Evolutionary conservation across 2,888 invertebrate species (phyloP), one percentile per base, ranked within the genome.

Genomic region (Caenorhabditis imperialis): DNA sequence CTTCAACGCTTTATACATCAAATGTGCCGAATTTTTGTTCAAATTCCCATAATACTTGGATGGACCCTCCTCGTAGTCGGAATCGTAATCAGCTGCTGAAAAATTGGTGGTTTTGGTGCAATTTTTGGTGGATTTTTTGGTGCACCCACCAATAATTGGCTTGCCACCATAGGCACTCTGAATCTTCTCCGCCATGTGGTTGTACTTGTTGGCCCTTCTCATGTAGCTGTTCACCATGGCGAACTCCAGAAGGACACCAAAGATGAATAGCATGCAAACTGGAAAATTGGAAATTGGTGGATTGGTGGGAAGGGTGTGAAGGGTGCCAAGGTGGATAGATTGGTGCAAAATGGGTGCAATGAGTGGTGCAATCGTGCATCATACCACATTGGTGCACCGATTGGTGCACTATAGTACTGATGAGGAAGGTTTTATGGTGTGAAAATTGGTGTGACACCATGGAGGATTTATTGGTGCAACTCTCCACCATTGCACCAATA

Each of bases 231-330:
- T 85, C 12, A 85, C 85, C 22, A 83, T 70, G 8, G 85, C 84
- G 50, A 85, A 85, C 40, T 85, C 85, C n/a, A 85, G 58, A 16
- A 85, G 73, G 1, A 84, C 85, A 8, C 85, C 85, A 63, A 85
- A 85, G 50, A 85, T 84, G 73, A 85, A 85, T 25, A 85, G 62
- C 82, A 83, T 84, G 60, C 85, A 85, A 0, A 84, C 84, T 83
- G 73, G 44, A 83, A 78, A 45, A 83, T 79, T 81, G 70, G 48
- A 81, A 75, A 35, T n/a, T 22, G 2, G 25, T 22, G 20, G 18
- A 25, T 10, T 8, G 2, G 16, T 7, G n/a, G 14, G 2, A 65
- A 8, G 35, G 6, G n/a, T n/a, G n/a, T n/a, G n/a, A n/a, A n/a
- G n/a, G n/a, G n/a, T n/a, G n/a, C n/a, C n/a, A n/a, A n/a, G n/a